Evolutionary conservation across 2,113 vertebrate genomes (phyloP), one percentile per base, ranked within the genome.

Genomic region (Aspiorhynchus laticeps): DNA sequence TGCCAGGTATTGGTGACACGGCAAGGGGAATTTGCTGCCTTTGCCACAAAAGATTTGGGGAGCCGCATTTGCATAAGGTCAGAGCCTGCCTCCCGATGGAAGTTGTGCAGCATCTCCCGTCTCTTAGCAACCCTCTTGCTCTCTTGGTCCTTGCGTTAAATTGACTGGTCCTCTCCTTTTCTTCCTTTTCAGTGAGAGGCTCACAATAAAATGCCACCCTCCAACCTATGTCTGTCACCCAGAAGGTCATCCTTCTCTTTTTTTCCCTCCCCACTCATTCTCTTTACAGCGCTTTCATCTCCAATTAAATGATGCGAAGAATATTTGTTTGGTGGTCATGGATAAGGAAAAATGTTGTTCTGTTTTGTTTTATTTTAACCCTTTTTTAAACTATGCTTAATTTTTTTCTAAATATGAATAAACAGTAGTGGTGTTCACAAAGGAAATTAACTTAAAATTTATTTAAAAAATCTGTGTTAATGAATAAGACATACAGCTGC

Each of bases 1-100:
- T 96, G 95, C 95, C 97, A 98, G 97, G 96, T 97, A 97, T 97
- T 96, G 95, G 95, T 97, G 96, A 96, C 94, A 95, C 93, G 92
- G 95, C 94, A 95, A 91, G 93, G 93, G 92, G 96, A 96, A 96
- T 95, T 94, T 94, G 92, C 95, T 95, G 95, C 95, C 95, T 93
- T 91, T 87, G 95, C 93, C 95, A 97, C 96, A 97, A 97, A 94
- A 96, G 96, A 96, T 94, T 96, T 96, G 95, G 95, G 95, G 95
- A 96, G 91, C 94, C 93, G 93, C 92, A 98, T 99, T 98, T 98
- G 97, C 97, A 98, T 98, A 97, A 98, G 97, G 97, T 98, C 97
- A 97, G 96, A 95, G 94, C 95, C 94, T 92, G 93, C 96, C 96
- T 96, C 95, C 96, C 95, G 97, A 96, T 96, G 96, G 96, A 98